These are phyloP conservation scores for Nebria brevicollis DNA, from an alignment of 2,888 invertebrate species.

Conservation along the genomic window DNA sequence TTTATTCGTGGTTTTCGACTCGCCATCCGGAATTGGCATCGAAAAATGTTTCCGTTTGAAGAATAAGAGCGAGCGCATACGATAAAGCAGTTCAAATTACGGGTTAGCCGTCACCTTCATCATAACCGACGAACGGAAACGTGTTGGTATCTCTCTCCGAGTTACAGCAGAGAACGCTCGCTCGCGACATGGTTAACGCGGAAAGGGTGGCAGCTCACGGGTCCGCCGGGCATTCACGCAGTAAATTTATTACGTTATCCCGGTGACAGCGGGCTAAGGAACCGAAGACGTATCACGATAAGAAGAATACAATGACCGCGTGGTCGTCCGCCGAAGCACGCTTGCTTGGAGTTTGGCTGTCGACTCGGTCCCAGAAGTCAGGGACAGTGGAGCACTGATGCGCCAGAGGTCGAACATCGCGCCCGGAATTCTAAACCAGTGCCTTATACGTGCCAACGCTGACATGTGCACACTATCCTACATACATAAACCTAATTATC, in stretches of 20 bases:
- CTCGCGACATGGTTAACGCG: slow-evolving; percentile 31
- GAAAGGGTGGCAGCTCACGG: slow-evolving; percentile 46
- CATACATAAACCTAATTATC: background rate
- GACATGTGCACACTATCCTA: background rate
- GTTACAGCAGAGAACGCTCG: slow-evolving; percentile 1
- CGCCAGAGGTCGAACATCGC: slow-evolving; percentile 12
- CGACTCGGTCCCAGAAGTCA: background rate
- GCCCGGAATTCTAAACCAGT: slow-evolving; percentile 18
- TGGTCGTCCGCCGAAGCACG: background rate
- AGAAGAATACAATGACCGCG: slow-evolving; percentile 59
- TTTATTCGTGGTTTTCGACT: background rate
- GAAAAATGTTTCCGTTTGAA: slow-evolving; percentile 28
- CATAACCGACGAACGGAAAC: slow-evolving; percentile 34
- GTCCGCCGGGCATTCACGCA: slow-evolving; percentile 59
- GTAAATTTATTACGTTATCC: slow-evolving; percentile 63
- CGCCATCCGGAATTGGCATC: slow-evolving; percentile 9
- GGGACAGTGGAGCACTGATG: background rate
- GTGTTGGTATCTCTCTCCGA: slow-evolving; percentile 16
- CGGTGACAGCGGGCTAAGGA: slow-evolving; percentile 61
- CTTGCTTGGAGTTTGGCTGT: background rate
- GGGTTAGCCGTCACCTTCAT: slow-evolving; percentile 38
- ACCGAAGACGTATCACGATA: slow-evolving; percentile 61
- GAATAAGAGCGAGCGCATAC: slow-evolving; percentile 18
- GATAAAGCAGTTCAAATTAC: slow-evolving; percentile 40
- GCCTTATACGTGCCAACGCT: background rate